Evolutionary conservation across 2,113 vertebrate species (phyloP).

Genomic region (Rissa tridactyla): DNA sequence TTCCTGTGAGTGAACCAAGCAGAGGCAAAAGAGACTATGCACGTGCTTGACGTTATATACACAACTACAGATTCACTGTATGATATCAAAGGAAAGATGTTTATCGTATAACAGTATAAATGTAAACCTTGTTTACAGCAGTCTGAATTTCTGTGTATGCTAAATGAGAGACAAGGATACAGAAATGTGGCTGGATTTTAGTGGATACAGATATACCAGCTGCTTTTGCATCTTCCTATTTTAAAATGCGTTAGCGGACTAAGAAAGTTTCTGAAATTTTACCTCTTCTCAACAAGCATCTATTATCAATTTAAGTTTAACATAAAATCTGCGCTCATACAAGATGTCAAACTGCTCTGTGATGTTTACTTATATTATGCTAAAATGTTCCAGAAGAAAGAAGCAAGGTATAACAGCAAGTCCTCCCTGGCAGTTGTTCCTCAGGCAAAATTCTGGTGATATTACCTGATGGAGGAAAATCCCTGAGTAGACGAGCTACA

Average conservation of each 20-base stretch:
- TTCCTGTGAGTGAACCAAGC: background rate
- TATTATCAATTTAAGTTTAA: conserved; percentile 2
- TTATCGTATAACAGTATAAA: background rate
- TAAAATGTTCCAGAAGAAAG: conserved; percentile 16
- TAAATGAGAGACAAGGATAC: background rate
- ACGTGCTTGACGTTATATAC: fast-evolving
- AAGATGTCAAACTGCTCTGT: background rate
- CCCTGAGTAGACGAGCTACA: conserved; percentile 13
- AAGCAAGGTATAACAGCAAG: conserved; percentile 19
- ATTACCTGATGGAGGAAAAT: conserved; percentile 15
- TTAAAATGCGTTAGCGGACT: background rate
- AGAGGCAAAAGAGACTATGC: fast-evolving
- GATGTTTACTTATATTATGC: background rate
- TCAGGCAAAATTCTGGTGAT: conserved; percentile 26
- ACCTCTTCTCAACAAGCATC: background rate
- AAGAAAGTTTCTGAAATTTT: conserved; percentile 9
- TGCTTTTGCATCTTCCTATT: background rate
- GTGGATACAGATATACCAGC: background rate
- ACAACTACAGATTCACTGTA: background rate
- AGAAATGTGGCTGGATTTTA: background rate
- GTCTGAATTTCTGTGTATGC: background rate
- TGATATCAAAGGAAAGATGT: background rate
- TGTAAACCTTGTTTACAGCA: background rate
- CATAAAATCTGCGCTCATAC: background rate
- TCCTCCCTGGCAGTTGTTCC: conserved; percentile 12